Conservation (phyloP, 2,113 vertebrate genomes). For the Chloroceryle aenea region DNA sequence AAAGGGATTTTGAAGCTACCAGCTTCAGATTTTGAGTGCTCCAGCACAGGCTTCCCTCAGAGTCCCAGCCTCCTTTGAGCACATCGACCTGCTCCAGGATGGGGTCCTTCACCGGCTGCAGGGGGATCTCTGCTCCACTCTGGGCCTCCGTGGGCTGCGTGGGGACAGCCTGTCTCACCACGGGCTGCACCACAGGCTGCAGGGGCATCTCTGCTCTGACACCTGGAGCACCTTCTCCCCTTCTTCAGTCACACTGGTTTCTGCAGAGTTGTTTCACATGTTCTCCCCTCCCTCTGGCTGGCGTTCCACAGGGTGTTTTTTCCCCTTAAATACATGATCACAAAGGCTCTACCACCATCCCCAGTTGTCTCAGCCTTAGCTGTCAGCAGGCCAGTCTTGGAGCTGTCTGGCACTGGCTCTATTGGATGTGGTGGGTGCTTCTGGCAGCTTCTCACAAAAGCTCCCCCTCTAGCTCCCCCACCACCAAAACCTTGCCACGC, state of each 20-base stretch:
- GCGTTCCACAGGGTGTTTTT: neutral
- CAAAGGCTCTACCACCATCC: fast-evolving
- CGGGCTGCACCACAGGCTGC: neutral
- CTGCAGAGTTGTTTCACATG: neutral
- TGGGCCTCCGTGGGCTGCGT: neutral
- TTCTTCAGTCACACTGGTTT: neutral
- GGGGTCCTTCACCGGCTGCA: neutral
- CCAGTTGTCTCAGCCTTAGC: neutral
- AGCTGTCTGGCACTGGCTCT: neutral
- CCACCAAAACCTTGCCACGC: neutral
- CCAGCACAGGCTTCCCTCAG: neutral
- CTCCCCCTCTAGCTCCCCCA: neutral
- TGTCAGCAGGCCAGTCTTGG: fast-evolving
- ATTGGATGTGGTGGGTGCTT: neutral
- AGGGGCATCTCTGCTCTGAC: neutral
- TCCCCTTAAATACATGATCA: neutral
- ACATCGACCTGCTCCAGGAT: neutral
- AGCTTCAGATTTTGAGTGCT: neutral
- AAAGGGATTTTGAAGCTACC: neutral
- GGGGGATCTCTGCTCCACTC: neutral
- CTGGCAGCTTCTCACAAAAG: neutral
- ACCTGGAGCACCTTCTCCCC: neutral
- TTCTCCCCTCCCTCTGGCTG: neutral
- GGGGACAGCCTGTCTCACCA: neutral
- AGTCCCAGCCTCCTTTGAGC: neutral